phyloP scores from a whole-genome alignment of 1,140 invertebrate species.

The Battus philenor region DNA sequence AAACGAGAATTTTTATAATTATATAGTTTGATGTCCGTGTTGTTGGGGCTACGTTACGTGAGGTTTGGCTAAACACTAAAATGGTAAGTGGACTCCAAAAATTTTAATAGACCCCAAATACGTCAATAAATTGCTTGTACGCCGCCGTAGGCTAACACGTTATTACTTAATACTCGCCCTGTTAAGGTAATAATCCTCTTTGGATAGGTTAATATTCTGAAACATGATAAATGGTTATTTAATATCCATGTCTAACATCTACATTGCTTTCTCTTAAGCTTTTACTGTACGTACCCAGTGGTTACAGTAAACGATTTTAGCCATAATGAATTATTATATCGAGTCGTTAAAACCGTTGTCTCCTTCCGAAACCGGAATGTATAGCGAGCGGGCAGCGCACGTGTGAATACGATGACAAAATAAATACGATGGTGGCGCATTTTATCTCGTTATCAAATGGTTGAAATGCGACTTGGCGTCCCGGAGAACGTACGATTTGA shows the following conservation, averaged over 20 bases:
- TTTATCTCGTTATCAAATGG: slow-evolving; percentile 44
- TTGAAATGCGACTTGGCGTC: slow-evolving; percentile 31
- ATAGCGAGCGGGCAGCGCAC: slow-evolving; percentile 11
- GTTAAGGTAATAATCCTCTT: slow-evolving; percentile 25
- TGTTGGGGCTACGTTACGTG: slow-evolving; percentile 19
- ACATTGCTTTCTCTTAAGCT: neutral
- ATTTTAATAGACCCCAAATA: slow-evolving; percentile 27
- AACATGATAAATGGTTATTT: slow-evolving; percentile 24
- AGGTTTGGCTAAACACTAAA: slow-evolving; percentile 22
- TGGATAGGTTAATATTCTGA: slow-evolving; percentile 19
- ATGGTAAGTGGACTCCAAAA: slow-evolving; percentile 29
- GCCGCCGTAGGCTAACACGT: slow-evolving; percentile 28
- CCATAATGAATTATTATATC: slow-evolving; percentile 9
- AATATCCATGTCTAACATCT: slow-evolving; percentile 13
- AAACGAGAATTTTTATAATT: slow-evolving; percentile 22
- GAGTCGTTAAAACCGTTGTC: slow-evolving; percentile 4
- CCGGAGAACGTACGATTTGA: slow-evolving; percentile 21
- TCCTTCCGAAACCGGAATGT: slow-evolving; percentile 8
- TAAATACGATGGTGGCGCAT: slow-evolving; percentile 22
- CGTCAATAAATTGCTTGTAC: slow-evolving; percentile 30
- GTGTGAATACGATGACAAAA: slow-evolving; percentile 20
- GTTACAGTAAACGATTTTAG: neutral
- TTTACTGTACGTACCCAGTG: neutral
- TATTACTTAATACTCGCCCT: slow-evolving; percentile 25
- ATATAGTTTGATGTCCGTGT: slow-evolving; percentile 20